Evolutionary conservation across 2,113 vertebrate species (phyloP).

Genomic region (Charina bottae): DNA sequence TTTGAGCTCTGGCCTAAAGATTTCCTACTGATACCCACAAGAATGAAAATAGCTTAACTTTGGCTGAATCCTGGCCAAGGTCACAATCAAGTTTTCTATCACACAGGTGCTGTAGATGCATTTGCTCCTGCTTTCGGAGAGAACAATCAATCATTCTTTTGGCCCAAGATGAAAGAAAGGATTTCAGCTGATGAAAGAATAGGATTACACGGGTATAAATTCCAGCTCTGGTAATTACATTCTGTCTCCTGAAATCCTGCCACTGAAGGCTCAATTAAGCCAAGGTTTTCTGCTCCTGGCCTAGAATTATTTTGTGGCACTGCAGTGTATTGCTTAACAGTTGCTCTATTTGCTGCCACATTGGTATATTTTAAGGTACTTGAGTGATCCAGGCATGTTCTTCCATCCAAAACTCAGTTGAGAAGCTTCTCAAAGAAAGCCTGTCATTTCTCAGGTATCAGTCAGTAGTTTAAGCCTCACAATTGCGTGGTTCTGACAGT

Average conservation of each 20-base stretch:
- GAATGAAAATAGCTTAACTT: neutral
- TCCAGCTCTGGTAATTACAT: constrained; percentile 47
- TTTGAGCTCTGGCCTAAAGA: neutral
- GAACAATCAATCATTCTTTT: constrained; percentile 17
- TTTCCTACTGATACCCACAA: neutral
- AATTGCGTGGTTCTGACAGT: neutral
- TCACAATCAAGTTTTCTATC: neutral
- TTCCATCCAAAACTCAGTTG: neutral
- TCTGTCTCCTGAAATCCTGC: neutral
- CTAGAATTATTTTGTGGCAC: constrained; percentile 30
- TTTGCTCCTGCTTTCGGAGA: constrained; percentile 7
- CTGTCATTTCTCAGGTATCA: neutral
- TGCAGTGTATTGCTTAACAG: constrained; percentile 36
- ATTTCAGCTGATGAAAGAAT: constrained; percentile 36
- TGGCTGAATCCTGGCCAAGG: neutral
- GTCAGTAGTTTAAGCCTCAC: neutral
- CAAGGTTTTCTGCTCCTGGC: constrained; percentile 28
- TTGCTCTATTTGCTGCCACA: neutral
- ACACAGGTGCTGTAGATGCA: neutral
- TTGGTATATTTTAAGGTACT: neutral
- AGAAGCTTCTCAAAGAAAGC: neutral
- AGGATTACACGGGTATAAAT: constrained; percentile 37
- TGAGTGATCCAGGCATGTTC: constrained; percentile 11
- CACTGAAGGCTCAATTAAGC: constrained; percentile 54
- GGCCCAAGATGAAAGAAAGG: neutral